Base-by-base conservation (phyloP, 2,797 vertebrate species). In the Sebastes vulpes region DNA sequence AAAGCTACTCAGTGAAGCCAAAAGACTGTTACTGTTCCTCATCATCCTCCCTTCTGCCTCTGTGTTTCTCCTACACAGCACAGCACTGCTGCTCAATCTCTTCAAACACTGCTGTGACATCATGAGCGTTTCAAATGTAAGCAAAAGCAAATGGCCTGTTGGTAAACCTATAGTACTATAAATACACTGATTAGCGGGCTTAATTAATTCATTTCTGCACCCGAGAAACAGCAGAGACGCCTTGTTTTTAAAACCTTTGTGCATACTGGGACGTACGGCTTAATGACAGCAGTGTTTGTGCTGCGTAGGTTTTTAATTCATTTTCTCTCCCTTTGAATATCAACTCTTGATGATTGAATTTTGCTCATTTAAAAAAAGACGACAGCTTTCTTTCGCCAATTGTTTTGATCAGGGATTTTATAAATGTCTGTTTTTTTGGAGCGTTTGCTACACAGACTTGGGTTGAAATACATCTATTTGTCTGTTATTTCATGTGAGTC, bases 11-110 rank as follows among this genome's bases (percentile, higher is more conserved):
- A 63, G 28, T 31, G 77, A 76, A 77, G 68, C 80, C 54, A 79
- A 38, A 65, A 65, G 60, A 86, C 61, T 60, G 54, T 60, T 84
- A 78, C 69, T 76, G 68, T 83, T 76, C 46, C 56, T 75, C 69
- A 71, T 82, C 75, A 74, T 82, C 79, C 72, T 78, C 61, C 63
- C 42, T 65, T 73, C 68, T 81, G 65, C 26, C 63, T 48, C 21
- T 38, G 3, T 68, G 61, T 68, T 79, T 79, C 50, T 64, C 9
- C 46, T 12, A 25, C 16, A 70, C 21, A 71, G 25, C 8, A 20
- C 63, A 68, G 42, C 52, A 58, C 25, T 50, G 50, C 48, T 64
- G 29, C 63, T 79, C 57, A 77, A 72, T 42, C 26, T 42, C 50
- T 59, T 68, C 11, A 52, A 64, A 50, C 69, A 57, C 63, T 66